These are phyloP conservation scores for Laspeyria flexula DNA, from an alignment of 2,888 invertebrate genomes.

Conservation along the genomic window DNA sequence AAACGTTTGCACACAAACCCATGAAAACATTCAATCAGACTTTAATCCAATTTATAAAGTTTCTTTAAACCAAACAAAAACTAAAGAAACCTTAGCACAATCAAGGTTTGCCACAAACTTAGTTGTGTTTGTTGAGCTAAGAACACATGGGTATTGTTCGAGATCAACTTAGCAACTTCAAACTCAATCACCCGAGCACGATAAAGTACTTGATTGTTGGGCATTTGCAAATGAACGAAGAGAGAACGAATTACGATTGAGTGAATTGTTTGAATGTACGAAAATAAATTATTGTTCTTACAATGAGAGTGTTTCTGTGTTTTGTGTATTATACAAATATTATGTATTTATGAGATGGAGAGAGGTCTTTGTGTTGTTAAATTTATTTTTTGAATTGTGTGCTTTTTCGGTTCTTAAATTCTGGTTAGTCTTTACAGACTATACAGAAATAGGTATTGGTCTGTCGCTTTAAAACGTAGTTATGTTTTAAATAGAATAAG, in stretches of 20 bases:
- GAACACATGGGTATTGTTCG: constrained; percentile 50
- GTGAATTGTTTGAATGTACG: constrained; percentile 14
- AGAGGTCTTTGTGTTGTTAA: too few species aligned
- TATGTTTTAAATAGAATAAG: too few species aligned
- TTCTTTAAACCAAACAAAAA: constrained; percentile 13
- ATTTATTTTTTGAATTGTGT: too few species aligned
- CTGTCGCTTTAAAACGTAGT: too few species aligned
- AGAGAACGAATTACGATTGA: constrained; percentile 7
- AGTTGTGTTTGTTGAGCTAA: constrained; percentile 40
- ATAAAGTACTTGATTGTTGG: constrained; percentile 37
- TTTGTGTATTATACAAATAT: constrained; percentile 1
- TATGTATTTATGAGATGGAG: too few species aligned
- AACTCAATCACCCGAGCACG: constrained; percentile 38
- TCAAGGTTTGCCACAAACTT: constrained; percentile 31
- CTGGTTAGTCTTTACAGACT: too few species aligned
- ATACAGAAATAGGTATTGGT: too few species aligned
- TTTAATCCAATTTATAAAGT: constrained; percentile 6
- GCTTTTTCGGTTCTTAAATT: too few species aligned
- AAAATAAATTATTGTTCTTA: constrained; percentile 33
- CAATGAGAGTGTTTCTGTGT: constrained; percentile 11
- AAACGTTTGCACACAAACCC: background rate
- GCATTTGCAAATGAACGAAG: constrained; percentile 37
- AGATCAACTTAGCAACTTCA: constrained; percentile 47
- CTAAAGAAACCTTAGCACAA: constrained; percentile 38
- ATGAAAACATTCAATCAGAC: background rate